Base-by-base conservation (phyloP, 2,888 invertebrate genomes). In the Drosophila emarginata region DNA sequence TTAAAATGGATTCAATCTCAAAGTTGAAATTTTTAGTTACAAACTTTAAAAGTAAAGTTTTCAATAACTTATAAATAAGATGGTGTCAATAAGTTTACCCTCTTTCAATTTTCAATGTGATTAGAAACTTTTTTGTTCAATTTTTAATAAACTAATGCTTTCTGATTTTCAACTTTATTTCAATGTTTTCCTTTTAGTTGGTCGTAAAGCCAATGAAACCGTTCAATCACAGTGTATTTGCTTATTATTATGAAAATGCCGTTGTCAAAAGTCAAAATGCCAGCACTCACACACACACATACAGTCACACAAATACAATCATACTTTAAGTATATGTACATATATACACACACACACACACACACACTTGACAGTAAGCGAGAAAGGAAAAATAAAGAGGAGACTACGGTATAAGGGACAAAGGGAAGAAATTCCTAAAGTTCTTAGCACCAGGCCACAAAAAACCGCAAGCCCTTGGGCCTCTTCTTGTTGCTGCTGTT, bases 211-310 rank as follows among this genome's bases (percentile, higher is more conserved):
- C 32, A 64, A 21, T 15, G 45, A 67, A 68, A 51, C 18, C 12
- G 26, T 14, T 51, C 21, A 39, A 2, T 54, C 15, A 36, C 26
- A 64, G 32, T 9, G n/a, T 56, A 53, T 26, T 63, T 76, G 77
- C 64, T 75, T 67, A 68, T 73, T 78, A 69, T 81, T 77, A 69
- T 77, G 81, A 57, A 63, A 80, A 60, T 68, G 79, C 58, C 61
- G 61, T 59, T 37, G 50, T 64, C 60, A 67, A 65, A 65, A 78
- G 78, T 69, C 65, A 69, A 65, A 72, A 72, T 66, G 72, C 65
- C 73, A 76, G 65, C 57, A 72, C 60, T 60, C 56, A 71, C 39
- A 64, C 36, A 9, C 12, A 37, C 26, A 51, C 15, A 53, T 40
- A 37, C n/a, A n/a, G n/a, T n/a, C n/a, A n/a, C 21, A 23, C 15